Evolutionary conservation across 1,140 invertebrate genomes (phyloP), one percentile per base, ranked within the genome.

Genomic region (Microplitis demolitor): DNA sequence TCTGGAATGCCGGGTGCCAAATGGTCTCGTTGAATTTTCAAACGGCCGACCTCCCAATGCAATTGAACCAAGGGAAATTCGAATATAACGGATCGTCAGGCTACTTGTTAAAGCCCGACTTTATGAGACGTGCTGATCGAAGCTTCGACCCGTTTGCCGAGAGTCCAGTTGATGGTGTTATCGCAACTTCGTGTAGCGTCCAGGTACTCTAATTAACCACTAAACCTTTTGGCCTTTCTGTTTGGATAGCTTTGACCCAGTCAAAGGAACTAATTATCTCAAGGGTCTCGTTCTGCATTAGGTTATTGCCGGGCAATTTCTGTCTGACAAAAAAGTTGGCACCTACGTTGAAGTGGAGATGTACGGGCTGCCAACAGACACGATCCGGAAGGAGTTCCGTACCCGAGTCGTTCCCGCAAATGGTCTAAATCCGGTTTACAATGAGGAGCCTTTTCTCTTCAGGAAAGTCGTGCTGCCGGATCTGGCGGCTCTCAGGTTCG

Each of bases 11-110:
- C 45, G 94, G 94, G 71, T 96, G 94, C 82, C 95, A 96, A 89
- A 99, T 99, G 98, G 98, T 99, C 11, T 98, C 98, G 0, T 89
- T 99, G n/a, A 99, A 99, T 89, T 99, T 99, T 88, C 98, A 99
- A 91, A 99, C 98, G 11, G 93, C 98, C 13, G 98, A 99, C 90
- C 89, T 99, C 73, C 97, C 97, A 11, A 99, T 99, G 97, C 98
- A 99, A 88, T 88, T 99, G 69, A 99, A 99, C 88, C 98, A 99
- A 89, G 98, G 98, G 74, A 99, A 99, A 90, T 99, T 99, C 88
- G 98, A 99, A 85, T 98, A 98, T 83, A 98, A 98, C 83, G 97
- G 97, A 24, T 96, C 95, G 80, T 97, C 92, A 81, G 97, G 98
- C 4, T 99, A 98, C 88, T 88, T 99, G 11, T 88, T 99, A 67